These are phyloP conservation scores for Boloria selene DNA, from an alignment of 2,888 invertebrate species.

Conservation along the genomic window DNA sequence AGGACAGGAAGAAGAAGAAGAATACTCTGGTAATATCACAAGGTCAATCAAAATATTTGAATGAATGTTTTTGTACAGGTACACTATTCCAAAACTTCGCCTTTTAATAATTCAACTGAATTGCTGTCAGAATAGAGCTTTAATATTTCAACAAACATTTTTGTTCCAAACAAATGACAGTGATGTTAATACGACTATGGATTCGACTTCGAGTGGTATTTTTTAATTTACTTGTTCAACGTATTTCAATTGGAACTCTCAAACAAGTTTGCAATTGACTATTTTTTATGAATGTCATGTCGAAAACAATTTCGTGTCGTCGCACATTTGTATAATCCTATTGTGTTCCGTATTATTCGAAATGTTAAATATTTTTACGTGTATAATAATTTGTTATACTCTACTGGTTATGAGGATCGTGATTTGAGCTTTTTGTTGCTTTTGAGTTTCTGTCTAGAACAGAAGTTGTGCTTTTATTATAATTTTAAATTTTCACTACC, in stretches of 20 bases:
- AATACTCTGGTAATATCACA: too few relatives aligned
- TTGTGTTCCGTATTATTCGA: background rate
- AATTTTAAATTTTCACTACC: too few relatives aligned
- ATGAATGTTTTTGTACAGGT: too few relatives aligned
- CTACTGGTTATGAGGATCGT: too few relatives aligned
- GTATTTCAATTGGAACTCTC: constrained; percentile 9
- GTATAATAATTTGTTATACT: too few relatives aligned
- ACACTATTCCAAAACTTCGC: background rate
- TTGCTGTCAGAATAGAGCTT: background rate
- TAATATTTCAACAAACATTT: background rate
- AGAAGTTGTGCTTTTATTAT: too few relatives aligned
- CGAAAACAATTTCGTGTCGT: constrained; percentile 4
- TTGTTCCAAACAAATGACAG: constrained; percentile 3
- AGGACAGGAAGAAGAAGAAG: too few relatives aligned
- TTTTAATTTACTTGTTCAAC: constrained; percentile 15
- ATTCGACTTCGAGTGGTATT: constrained; percentile 4
- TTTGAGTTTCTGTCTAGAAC: too few relatives aligned
- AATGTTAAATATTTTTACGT: too few relatives aligned
- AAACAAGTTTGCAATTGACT: background rate
- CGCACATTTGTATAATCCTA: constrained; percentile 6
- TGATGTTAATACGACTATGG: constrained; percentile 9
- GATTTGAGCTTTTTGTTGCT: too few relatives aligned
- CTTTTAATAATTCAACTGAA: background rate
- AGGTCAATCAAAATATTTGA: too few relatives aligned
- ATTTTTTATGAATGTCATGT: constrained; percentile 5